Base-by-base conservation (phyloP, 2,888 invertebrate genomes). In the Mesochorus sp. region DNA sequence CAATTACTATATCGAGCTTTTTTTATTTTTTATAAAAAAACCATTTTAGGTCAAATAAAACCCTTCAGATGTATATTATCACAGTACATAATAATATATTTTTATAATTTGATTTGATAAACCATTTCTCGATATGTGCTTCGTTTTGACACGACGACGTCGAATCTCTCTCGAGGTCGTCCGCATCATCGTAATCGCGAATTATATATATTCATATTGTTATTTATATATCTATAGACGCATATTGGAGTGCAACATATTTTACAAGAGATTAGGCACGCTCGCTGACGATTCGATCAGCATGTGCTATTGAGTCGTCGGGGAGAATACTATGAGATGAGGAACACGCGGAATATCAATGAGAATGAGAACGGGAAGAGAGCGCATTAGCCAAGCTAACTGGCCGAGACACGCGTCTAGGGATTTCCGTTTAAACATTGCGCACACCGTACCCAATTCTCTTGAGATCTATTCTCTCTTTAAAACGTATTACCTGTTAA, bases 331-430 rank as follows among this genome's bases (percentile, higher is more conserved):
- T 12, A 37, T 12, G 31, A 39, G 19, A 55, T 26, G 47, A 47
- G 44, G 26, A 68, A 70, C 61, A 70, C 59, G 81, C 64, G 51
- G 83, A 84, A 84, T 87, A 81, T 86, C 83, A 87, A 87, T 83
- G 86, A 84, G 84, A 81, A 55, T 21, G 47, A 59, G 57, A 21
- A 49, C 12, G 28, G 49, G 47, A 42, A 49, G 67, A 68, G 62
- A 57, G 57, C 21, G 57, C 64, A 88, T 87, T 87, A 87, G 79
- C 81, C 79, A 77, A 82, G 76, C 72, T 80, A 86, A 85, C 83
- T 84, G 81, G 77, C 84, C 84, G 85, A 81, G 83, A 85, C 85
- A 62, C 57, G 70, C 70, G 82, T 49, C 51, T 55, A 64, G 71
- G 76, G 55, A 72, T 79, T 75, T 80, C 81, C 80, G 76, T 70